Evolutionary conservation across 2,888 invertebrate genomes (phyloP).

Genomic region (Synergus laeviventris): DNA sequence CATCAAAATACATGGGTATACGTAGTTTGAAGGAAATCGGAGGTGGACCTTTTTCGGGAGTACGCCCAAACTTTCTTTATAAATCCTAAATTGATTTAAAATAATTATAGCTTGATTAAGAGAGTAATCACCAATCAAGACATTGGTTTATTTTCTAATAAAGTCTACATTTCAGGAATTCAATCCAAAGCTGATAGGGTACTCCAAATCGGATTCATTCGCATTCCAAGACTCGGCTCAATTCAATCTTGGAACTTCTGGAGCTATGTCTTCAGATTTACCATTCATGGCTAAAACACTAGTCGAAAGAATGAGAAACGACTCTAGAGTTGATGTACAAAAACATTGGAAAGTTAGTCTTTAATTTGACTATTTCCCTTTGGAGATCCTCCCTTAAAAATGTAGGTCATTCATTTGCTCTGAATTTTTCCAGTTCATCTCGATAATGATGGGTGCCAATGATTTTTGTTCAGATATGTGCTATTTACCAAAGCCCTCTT

Average conservation of each 20-base stretch:
- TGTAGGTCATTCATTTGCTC: not conserved
- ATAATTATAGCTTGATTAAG: not conserved
- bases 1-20: too few species aligned
- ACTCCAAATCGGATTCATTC: constrained; percentile 78
- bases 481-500: constrained; percentile 73
- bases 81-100: not conserved
- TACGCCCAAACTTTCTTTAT: too few species aligned
- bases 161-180: constrained; percentile 75
- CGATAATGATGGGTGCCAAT: constrained; percentile 80
- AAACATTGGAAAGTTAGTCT: constrained; percentile 80
- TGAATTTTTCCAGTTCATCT: constrained; percentile 76
- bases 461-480: constrained; percentile 81
- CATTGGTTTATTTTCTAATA: not conserved
- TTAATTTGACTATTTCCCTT: not conserved
- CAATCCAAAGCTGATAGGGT: constrained; percentile 82
- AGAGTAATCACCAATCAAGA: not conserved
- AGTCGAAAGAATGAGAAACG: constrained; percentile 77
- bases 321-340: constrained; percentile 78
- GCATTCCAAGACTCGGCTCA: constrained; percentile 76
- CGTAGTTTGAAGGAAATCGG: too few species aligned
- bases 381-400: not conserved
- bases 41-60: too few species aligned
- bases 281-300: constrained; percentile 79
- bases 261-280: constrained; percentile 79
- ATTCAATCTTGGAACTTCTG: constrained; percentile 81